Percentiles rank a stretch among this genome's conserved stretches.
Evolutionary conservation across 37 sponge, comb jelly and placozoan species (phyloP).

Genomic region (Agelas oroides): DNA sequence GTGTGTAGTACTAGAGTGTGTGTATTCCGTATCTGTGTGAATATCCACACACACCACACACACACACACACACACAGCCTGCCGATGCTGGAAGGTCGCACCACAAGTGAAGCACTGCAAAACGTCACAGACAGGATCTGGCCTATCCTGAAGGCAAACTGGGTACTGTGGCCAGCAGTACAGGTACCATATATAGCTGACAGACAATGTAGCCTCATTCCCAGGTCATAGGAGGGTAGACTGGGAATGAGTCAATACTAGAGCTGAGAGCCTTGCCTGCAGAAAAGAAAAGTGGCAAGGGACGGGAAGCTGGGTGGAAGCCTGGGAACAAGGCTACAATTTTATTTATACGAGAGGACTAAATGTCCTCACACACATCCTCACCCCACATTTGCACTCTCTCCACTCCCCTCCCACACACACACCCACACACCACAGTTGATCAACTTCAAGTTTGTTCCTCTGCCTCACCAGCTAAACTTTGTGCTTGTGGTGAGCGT

Average conservation of each 20-base stretch:
- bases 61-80: conserved; percentile 29
- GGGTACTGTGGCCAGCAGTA: conserved; percentile 69
- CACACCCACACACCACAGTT: conserved; percentile 23
- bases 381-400: too few relatives aligned
- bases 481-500: conserved; percentile 75
- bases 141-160: conserved; percentile 76
- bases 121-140: conserved; percentile 49
- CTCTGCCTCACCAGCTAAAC: conserved; percentile 77
- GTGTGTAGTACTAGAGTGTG: background rate
- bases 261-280: too few relatives aligned
- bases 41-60: background rate
- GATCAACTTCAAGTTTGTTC: conserved; percentile 69
- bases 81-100: conserved; percentile 55
- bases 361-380: too few relatives aligned
- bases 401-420: too few relatives aligned
- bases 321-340: too few relatives aligned
- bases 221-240: too few relatives aligned
- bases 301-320: too few relatives aligned
- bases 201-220: too few relatives aligned
- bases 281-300: too few relatives aligned
- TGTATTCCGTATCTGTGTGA: background rate
- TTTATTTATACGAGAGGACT: too few relatives aligned
- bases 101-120: conserved; percentile 5
- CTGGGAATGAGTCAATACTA: too few relatives aligned
- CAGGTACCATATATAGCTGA: conserved; percentile 58